phyloP scores from a whole-genome alignment of 2,888 invertebrate genomes.

The Caenorhabditis uteleia region DNA sequence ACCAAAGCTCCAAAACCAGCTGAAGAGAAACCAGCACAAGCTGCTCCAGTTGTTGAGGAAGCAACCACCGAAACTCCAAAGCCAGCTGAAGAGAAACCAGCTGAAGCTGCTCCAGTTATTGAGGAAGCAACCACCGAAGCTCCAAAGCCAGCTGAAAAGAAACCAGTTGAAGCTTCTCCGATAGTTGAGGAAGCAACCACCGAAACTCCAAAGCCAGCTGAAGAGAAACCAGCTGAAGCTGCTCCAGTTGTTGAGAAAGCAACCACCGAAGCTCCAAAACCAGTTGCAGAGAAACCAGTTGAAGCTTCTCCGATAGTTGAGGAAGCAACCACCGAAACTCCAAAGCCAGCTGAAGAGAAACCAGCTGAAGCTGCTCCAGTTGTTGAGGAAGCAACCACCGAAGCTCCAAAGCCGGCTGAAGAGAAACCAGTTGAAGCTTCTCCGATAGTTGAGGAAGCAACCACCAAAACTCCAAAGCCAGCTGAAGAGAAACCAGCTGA shows the following conservation, averaged over 20 bases:
- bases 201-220: slow-evolving; percentile 8
- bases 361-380: background rate
- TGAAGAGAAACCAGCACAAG: slow-evolving; percentile 18
- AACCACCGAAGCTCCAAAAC: slow-evolving; percentile 10
- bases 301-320: slow-evolving; percentile 4
- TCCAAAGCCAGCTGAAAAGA: slow-evolving; percentile 10
- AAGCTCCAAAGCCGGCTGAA: background rate
- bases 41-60: slow-evolving; percentile 7
- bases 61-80: slow-evolving; percentile 1
- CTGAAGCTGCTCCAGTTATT: slow-evolving; percentile 3
- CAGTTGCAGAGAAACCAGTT: slow-evolving; percentile 1
- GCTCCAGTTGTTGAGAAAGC: slow-evolving; percentile 12
- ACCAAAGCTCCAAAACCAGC: background rate
- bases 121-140: slow-evolving; percentile 5
- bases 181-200: slow-evolving; percentile 9
- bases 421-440: background rate
- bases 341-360: slow-evolving; percentile 6
- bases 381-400: slow-evolving; percentile 1
- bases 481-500: slow-evolving; percentile 1
- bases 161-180: slow-evolving; percentile 13
- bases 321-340: too few species aligned
- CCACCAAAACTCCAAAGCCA: too few species aligned
- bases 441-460: background rate
- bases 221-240: slow-evolving; percentile 21
- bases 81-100: slow-evolving; percentile 3